These are phyloP conservation scores for Taphrorychus bicolor DNA, from an alignment of 2,888 invertebrate species.

Conservation along the genomic window DNA sequence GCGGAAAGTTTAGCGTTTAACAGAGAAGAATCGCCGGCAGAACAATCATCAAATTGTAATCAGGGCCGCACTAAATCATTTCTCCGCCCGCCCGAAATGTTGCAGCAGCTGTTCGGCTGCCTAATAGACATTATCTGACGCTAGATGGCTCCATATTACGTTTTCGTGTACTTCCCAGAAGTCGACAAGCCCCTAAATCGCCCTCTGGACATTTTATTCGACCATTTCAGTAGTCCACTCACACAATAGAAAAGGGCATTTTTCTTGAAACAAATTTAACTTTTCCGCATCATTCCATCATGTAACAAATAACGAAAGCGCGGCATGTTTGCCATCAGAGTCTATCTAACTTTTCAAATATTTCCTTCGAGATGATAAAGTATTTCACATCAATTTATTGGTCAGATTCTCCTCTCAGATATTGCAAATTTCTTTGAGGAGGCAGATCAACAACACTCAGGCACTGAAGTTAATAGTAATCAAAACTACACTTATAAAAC, in stretches of 20 bases:
- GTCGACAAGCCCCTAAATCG: not conserved
- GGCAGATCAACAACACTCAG: too few relatives aligned
- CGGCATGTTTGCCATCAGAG: not conserved
- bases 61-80: conserved; percentile 59
- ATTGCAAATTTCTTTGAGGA: too few relatives aligned
- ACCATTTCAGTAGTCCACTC: conserved; percentile 4
- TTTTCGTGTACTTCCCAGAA: conserved; percentile 3
- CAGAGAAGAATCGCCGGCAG: conserved; percentile 53
- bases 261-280: conserved; percentile 44
- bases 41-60: conserved; percentile 62
- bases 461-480: too few relatives aligned
- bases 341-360: conserved; percentile 25
- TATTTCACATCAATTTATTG: too few relatives aligned
- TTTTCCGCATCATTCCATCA: conserved; percentile 45
- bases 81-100: conserved; percentile 33
- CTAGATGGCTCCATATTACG: conserved; percentile 41
- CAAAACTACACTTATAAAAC: too few relatives aligned
- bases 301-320: conserved; percentile 24
- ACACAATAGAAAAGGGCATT: conserved; percentile 31
- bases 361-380: too few relatives aligned
- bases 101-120: conserved; percentile 32
- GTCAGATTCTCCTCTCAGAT: too few relatives aligned
- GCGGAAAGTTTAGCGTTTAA: conserved; percentile 41
- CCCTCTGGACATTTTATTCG: not conserved
- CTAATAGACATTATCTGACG: conserved; percentile 41